Conservation (phyloP, 2,888 invertebrate species). For the Biston betularia region DNA sequence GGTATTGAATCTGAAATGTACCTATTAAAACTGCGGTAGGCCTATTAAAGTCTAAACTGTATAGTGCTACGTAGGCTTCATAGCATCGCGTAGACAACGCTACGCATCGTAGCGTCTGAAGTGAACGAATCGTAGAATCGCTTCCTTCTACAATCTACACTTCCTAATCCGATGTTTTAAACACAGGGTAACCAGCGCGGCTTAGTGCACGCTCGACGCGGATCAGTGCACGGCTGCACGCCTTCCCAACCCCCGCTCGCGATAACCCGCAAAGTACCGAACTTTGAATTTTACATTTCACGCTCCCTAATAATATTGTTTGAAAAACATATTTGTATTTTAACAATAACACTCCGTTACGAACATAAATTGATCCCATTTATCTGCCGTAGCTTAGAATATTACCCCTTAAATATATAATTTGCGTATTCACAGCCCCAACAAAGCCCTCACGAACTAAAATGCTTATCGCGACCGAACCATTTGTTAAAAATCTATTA, state of each 20-base stretch:
- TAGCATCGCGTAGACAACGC: constrained; percentile 1
- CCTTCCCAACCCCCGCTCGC: background rate
- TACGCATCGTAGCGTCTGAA: background rate
- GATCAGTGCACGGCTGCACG: no score
- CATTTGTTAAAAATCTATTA: constrained; percentile 52
- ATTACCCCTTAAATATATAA: constrained; percentile 45
- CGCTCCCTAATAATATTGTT: constrained; percentile 7
- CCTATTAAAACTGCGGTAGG: no score
- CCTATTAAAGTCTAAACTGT: no score
- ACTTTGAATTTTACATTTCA: background rate
- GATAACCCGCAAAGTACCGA: background rate
- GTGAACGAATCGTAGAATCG: no score
- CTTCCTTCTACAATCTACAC: no score
- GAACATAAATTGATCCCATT: constrained; percentile 38
- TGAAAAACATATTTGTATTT: constrained; percentile 31
- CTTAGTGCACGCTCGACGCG: no score
- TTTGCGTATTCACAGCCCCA: constrained; percentile 42
- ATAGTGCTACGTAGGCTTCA: background rate
- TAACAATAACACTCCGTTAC: constrained; percentile 30
- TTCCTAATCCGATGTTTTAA: no score
- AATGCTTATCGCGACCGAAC: constrained; percentile 53
- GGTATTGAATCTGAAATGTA: no score
- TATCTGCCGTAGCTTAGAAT: constrained; percentile 37
- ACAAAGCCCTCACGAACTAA: constrained; percentile 49
- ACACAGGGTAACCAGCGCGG: no score